A percentile compares a stretch with the other conserved stretches of the same genome.
Conservation (phyloP, 2,113 vertebrate genomes). For the Saccopteryx leptura region DNA sequence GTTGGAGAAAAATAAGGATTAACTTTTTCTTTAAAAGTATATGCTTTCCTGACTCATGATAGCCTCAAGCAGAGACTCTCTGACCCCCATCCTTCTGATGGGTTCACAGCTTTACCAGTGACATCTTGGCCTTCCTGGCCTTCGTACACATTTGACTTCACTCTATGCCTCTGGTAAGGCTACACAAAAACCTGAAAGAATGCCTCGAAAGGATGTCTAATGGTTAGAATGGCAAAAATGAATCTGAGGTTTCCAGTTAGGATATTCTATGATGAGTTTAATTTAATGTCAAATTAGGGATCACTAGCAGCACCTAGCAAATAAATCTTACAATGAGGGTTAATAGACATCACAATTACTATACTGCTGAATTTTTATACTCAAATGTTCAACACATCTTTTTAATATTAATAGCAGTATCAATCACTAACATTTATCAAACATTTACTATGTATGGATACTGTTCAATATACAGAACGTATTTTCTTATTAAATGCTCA, state of each 20-base stretch:
- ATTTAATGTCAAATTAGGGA: constrained; percentile 45
- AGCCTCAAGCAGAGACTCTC: background rate
- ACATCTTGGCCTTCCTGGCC: background rate
- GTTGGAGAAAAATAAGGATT: background rate
- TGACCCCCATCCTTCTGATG: background rate
- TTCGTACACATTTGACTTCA: background rate
- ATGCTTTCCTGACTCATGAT: background rate
- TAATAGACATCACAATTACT: background rate
- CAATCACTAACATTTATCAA: constrained; percentile 1
- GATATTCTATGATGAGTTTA: background rate
- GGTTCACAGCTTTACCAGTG: background rate
- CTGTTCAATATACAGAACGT: background rate
- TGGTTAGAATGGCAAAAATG: background rate
- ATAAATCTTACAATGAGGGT: background rate
- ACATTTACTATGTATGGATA: background rate
- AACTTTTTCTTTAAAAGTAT: constrained; percentile 8
- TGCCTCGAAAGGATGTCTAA: constrained; percentile 20
- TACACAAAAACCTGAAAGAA: constrained; percentile 20
- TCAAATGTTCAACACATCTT: background rate
- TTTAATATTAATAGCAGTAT: background rate
- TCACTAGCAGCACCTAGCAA: background rate
- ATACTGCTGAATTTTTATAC: background rate
- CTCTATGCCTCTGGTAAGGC: background rate
- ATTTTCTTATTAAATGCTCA: background rate
- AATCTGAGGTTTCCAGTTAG: background rate